Percentiles rank a stretch among this genome's conserved stretches.
phyloP scores from a whole-genome alignment of 2,113 vertebrate genomes.

The Anser brachyrhynchus region DNA sequence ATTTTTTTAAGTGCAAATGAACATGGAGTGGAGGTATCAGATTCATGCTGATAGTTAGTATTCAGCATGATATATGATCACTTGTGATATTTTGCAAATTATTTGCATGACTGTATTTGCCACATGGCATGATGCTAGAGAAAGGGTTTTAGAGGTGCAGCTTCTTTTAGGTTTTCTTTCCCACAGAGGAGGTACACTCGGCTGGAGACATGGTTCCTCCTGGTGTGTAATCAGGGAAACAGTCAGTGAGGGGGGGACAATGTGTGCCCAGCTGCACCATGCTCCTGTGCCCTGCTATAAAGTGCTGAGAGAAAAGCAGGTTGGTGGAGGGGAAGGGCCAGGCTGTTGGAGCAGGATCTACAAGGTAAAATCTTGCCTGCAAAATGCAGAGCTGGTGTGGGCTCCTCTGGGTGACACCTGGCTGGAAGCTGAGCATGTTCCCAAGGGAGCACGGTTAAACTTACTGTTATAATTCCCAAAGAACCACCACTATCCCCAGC shows the following conservation, averaged over 20 bases:
- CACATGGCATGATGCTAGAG: neutral
- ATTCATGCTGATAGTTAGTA: neutral
- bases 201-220: neutral
- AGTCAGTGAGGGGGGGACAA: neutral
- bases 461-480: neutral
- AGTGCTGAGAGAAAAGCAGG: neutral
- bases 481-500: neutral
- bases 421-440: neutral
- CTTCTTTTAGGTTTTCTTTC: neutral
- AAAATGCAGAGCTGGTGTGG: neutral
- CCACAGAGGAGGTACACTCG: neutral
- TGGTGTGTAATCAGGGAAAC: neutral
- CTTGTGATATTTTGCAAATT: neutral
- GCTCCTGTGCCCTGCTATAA: neutral
- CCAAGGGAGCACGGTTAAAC: neutral
- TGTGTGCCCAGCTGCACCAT: neutral
- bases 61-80: neutral
- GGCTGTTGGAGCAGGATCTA: neutral
- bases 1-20: neutral
- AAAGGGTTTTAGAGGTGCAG: neutral
- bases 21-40: neutral
- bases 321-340: neutral
- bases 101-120: neutral
- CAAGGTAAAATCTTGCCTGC: neutral
- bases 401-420: neutral